Percentiles rank a stretch among this genome's conserved stretches.
Evolutionary conservation across 2,113 vertebrate genomes (phyloP).

Genomic region (Gymnobelideus leadbeateri): DNA sequence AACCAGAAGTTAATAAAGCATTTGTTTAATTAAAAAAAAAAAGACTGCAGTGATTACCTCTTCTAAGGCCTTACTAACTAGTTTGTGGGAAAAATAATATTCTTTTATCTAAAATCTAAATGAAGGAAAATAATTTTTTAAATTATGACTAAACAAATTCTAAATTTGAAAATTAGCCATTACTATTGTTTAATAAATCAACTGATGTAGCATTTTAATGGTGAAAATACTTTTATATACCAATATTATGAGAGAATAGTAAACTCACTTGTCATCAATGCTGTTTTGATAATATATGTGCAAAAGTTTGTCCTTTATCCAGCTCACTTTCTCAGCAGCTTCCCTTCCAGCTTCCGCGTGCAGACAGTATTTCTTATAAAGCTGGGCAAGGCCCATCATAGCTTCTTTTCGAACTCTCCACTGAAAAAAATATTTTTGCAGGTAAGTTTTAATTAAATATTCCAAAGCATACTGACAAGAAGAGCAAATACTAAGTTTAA

Average conservation of each 20-base stretch:
- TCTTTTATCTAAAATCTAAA: background rate
- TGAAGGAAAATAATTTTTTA: background rate
- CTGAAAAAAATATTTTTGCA: constrained; percentile 82
- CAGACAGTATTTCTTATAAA: constrained; percentile 98
- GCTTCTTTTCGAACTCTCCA: constrained; percentile 99
- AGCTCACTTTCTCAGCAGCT: constrained; percentile 96
- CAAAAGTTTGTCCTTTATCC: constrained; percentile 99
- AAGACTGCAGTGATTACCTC: background rate
- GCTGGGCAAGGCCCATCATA: constrained; percentile 98
- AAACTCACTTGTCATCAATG: constrained; percentile 98
- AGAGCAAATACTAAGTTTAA: background rate
- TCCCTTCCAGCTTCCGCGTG: constrained; percentile 99
- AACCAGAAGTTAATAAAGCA: no score
- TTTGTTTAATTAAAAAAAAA: no score
- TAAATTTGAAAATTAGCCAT: constrained; percentile 33
- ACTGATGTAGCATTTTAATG: background rate
- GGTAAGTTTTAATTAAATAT: constrained; percentile 31
- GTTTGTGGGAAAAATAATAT: background rate
- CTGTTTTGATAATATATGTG: constrained; percentile 99
- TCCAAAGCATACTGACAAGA: background rate
- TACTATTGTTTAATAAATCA: constrained; percentile 29
- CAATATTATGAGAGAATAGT: constrained; percentile 66
- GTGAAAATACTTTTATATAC: constrained; percentile 64
- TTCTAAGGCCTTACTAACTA: background rate
- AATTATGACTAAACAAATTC: background rate